These are phyloP conservation scores for Cantharis flavilabris DNA, from an alignment of 2,888 invertebrate species.

Conservation along the genomic window DNA sequence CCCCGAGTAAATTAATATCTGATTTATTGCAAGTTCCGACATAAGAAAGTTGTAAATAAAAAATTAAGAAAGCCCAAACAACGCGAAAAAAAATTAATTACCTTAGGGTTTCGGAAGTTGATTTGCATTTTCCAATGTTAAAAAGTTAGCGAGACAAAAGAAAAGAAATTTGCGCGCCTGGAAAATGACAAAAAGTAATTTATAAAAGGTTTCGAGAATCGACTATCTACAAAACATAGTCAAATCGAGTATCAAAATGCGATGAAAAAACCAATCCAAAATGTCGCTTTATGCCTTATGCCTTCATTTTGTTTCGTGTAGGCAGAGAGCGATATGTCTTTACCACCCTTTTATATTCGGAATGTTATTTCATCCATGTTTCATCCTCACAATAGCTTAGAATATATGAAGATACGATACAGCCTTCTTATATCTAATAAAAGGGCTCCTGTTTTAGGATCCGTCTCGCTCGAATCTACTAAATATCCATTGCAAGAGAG, in stretches of 20 bases:
- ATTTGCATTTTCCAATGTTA: neutral
- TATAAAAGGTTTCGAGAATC: constrained; percentile 13
- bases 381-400: constrained; percentile 37
- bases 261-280: constrained; percentile 19
- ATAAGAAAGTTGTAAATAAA: neutral
- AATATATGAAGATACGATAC: constrained; percentile 41
- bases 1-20: neutral
- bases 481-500: constrained; percentile 20
- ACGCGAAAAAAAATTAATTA: neutral
- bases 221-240: constrained; percentile 16
- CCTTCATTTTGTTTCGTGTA: constrained; percentile 29
- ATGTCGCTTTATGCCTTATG: constrained; percentile 28
- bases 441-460: constrained; percentile 16
- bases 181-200: constrained; percentile 19
- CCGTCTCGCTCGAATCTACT: constrained; percentile 25
- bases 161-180: neutral
- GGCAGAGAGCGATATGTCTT: constrained; percentile 31
- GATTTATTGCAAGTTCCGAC: neutral
- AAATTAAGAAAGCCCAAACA: neutral
- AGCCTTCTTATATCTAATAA: constrained; percentile 28
- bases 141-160: neutral
- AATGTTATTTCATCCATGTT: constrained; percentile 40
- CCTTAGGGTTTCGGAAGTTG: neutral
- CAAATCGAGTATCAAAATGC: constrained; percentile 17
- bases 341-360: constrained; percentile 39